Conservation (phyloP, 2,113 vertebrate genomes). For the Vombatus ursinus region DNA sequence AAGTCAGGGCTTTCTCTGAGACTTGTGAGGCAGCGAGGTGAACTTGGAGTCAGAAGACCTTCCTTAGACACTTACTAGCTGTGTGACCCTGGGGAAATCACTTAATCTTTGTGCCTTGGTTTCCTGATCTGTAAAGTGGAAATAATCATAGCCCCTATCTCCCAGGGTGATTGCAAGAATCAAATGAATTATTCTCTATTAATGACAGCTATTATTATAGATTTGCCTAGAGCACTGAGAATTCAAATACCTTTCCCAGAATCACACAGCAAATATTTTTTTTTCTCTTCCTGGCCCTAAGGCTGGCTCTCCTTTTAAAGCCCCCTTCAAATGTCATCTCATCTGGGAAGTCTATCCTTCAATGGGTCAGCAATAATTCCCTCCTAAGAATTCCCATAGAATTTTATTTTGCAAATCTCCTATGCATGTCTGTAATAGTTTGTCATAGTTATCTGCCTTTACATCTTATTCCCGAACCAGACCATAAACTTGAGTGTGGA, state of each 20-base stretch:
- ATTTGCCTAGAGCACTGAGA: neutral
- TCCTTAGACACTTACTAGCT: neutral
- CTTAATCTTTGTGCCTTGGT: neutral
- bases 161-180: neutral
- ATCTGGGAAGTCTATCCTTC: neutral
- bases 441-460: neutral
- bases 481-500: neutral
- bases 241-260: too few species aligned
- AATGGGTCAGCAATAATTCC: neutral
- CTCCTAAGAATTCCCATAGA: neutral
- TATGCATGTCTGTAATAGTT: neutral
- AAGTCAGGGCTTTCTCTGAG: neutral
- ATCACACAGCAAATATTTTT: neutral
- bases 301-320: neutral
- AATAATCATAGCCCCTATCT: neutral
- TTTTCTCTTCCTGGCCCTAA: neutral
- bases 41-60: neutral
- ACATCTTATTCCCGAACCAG: neutral
- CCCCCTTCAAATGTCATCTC: neutral
- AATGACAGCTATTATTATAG: neutral
- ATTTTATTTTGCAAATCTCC: neutral
- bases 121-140: neutral
- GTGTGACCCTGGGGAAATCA: neutral
- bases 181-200: neutral
- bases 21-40: neutral